Evolutionary conservation across 2,113 vertebrate genomes (phyloP), one percentile per base, ranked within the genome.

Genomic region (Motacilla alba): DNA sequence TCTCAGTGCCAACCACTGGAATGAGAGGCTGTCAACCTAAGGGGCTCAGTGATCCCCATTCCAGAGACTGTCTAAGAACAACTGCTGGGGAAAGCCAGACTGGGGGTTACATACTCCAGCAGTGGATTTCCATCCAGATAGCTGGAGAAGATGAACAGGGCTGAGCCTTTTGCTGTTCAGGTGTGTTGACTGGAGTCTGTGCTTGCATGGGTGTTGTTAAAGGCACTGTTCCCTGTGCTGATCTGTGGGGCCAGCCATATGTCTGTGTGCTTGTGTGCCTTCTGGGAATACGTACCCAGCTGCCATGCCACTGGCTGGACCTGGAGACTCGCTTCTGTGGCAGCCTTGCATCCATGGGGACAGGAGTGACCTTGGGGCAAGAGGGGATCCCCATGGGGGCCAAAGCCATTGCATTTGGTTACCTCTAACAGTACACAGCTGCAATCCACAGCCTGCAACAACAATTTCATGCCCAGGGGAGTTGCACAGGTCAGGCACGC

Each of bases 221-320:
- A 83, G 37, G 35, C 17, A 19, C 39, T 59, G 20, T 26, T 66
- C 30, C 70, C 37, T 60, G 24, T 86, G 67, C 68, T 67, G 43
- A 30, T 63, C 15, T 6, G 9, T 0, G 2, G 70, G 47, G 22
- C 16, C 1, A 2, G 43, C 26, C 26, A 7, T 18, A 11, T 2
- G 2, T 60, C n/a, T 6, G 3, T 23, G 27, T 52, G 27, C 11
- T 14, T 35, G 2, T 59, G 33, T 62, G 62, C 60, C 24, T 82
- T 60, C 52, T 58, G 56, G 70, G 43, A 62, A 44, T 52, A 49
- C 1, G 7, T 26, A 33, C 20, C 35, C 39, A 17, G 8, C 47
- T 4, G 4, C 43, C 27, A 66, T 11, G 1, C 15, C 33, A 28
- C 33, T 55, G 72, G 7, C 39, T 86, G 67, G 23, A n/a, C 35